Base-by-base conservation (phyloP, 2,888 invertebrate genomes). In the Pyrrhia umbra region DNA sequence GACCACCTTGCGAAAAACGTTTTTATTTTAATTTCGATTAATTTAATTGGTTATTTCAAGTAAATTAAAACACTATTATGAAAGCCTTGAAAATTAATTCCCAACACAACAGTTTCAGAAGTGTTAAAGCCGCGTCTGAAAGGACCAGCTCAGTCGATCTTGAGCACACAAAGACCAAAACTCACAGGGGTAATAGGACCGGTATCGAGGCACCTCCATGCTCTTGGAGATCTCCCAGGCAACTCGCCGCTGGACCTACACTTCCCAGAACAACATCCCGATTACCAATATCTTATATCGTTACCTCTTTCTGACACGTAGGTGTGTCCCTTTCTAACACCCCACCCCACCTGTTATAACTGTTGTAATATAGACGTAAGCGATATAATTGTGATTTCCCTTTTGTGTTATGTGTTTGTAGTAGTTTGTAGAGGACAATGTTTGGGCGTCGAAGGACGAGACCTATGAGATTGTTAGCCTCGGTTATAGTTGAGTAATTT, bases 131-230 rank as follows among this genome's bases (percentile, higher is more conserved):
- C 18, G 47, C 57, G 18, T 23, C 1, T 52, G 25, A 46, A 40
- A 57, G 61, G 55, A 61, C 77, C 63, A 27, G 15, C 46, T 55
- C 51, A 27, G 40, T 60, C 58, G 8, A 59, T 47, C 42, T 49
- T 27, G 37, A 25, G 15, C 13, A 64, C 68, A 81, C 70, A 71
- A 76, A 76, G 61, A 68, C 56, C 27, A 40, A 61, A 58, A 93
- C 93, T 95, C 90, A 95, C 95, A 94, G 82, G 95, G 91, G 92
- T 92, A 95, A 81, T 89, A 93, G 42, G 94, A 90, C 68, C 95
- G 92, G 90, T 92, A 94, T 45, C 95, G 91, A 75, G 95, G 94
- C 94, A 95, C 94, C 92, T 95, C 95, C 95, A 95, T 95, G 77
- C 86, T 90, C 90, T 81, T 70, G 80, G 90, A 92, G 82, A 88